Conservation (phyloP, 2,797 vertebrate genomes). For the Lacerta agilis region DNA sequence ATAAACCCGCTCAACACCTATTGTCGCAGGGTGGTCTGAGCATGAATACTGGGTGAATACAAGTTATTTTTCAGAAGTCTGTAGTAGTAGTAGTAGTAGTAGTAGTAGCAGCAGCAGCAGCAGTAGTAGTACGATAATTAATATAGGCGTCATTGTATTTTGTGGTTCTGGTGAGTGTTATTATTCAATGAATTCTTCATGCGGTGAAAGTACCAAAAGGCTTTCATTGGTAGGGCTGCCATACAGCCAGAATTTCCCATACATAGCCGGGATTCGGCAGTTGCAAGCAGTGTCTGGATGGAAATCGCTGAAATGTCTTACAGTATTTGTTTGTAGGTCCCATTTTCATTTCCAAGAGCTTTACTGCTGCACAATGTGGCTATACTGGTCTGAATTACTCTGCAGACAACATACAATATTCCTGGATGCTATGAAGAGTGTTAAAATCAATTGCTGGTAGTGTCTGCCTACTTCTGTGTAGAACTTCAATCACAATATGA, state of each 20-base stretch:
- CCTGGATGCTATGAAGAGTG: not conserved
- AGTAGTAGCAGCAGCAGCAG: too few species aligned
- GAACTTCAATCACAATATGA: not conserved
- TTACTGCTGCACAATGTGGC: not conserved
- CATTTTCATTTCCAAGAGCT: not conserved
- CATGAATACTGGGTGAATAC: too few species aligned
- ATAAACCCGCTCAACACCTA: too few species aligned
- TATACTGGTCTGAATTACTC: not conserved
- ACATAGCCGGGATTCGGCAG: too few species aligned
- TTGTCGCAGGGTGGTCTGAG: too few species aligned
- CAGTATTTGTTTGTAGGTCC: not conserved
- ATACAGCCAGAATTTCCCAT: too few species aligned
- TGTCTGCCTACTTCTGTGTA: not conserved
- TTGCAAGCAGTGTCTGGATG: too few species aligned
- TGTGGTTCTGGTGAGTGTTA: not conserved
- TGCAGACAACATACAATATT: not conserved
- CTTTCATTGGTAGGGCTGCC: conserved; percentile 22
- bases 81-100: too few species aligned
- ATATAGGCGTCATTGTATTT: rapidly evolving
- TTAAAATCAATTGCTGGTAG: not conserved
- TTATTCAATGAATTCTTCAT: not conserved
- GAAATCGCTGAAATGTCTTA: too few species aligned
- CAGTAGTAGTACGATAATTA: too few species aligned
- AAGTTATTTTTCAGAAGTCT: too few species aligned
- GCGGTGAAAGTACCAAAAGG: conserved; percentile 26